Evolutionary conservation across 2,888 invertebrate species (phyloP).

Genomic region (Athrips mouffetella): DNA sequence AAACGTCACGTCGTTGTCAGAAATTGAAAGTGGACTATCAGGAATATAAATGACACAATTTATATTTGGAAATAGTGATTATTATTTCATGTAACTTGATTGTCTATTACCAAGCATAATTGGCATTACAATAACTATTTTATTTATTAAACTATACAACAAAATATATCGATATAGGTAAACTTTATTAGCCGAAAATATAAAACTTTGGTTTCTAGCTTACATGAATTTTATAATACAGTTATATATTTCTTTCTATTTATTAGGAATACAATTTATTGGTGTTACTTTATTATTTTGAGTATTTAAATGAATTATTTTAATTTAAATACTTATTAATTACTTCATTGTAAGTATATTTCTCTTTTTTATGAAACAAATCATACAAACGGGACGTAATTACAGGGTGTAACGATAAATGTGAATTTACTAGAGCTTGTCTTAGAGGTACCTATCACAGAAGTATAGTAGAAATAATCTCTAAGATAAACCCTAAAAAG

Average conservation of each 20-base stretch:
- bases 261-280: conserved; percentile 29
- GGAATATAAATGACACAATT: conserved; percentile 27
- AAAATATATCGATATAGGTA: conserved; percentile 40
- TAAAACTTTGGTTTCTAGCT: conserved; percentile 77
- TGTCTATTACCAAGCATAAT: conserved; percentile 62
- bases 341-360: conserved; percentile 2
- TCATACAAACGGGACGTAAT: neutral
- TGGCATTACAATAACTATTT: conserved; percentile 35
- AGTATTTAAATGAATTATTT: conserved; percentile 38
- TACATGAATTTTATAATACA: conserved; percentile 45
- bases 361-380: neutral
- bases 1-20: too few species aligned
- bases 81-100: conserved; percentile 68
- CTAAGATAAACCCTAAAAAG: too few species aligned
- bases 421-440: too few species aligned
- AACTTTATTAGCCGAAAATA: conserved; percentile 65
- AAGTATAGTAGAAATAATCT: too few species aligned
- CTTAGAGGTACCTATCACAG: too few species aligned
- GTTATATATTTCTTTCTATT: conserved; percentile 27
- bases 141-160: conserved; percentile 59
- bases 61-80: conserved; percentile 52
- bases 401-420: too few species aligned
- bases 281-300: conserved; percentile 41
- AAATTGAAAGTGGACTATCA: too few species aligned
- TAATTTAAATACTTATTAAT: conserved; percentile 12